These are phyloP conservation scores for Jordanella pulchra DNA, from an alignment of 2,797 vertebrate species.

Conservation along the genomic window DNA sequence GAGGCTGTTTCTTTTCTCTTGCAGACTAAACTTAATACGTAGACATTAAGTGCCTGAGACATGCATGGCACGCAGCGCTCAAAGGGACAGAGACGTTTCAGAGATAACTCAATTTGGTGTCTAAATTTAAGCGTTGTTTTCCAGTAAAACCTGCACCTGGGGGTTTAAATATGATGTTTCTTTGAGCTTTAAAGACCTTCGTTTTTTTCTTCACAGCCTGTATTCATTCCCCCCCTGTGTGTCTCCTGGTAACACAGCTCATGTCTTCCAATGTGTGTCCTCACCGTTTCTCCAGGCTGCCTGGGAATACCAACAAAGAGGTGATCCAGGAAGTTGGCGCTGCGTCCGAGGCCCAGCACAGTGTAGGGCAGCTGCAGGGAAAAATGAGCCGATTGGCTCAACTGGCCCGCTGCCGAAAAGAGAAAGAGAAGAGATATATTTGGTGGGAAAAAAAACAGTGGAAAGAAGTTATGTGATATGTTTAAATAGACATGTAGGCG, in stretches of 20 bases:
- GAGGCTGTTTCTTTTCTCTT: slow-evolving; percentile 27
- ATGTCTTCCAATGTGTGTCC: slow-evolving; percentile 15
- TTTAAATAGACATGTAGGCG: too few species aligned
- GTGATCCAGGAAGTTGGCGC: slow-evolving; percentile 97
- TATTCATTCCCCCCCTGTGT: slow-evolving; percentile 4
- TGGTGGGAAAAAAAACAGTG: not conserved
- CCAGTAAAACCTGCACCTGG: slow-evolving; percentile 1
- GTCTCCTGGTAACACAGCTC: slow-evolving; percentile 5
- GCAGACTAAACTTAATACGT: not conserved
- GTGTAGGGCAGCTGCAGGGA: slow-evolving; percentile 96
- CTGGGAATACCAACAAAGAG: slow-evolving; percentile 93
- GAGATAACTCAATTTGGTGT: slow-evolving; percentile 18
- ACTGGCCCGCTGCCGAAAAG: slow-evolving; percentile 86
- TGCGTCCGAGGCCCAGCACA: slow-evolving; percentile 92
- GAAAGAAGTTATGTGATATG: too few species aligned
- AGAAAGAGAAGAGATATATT: slow-evolving; percentile 1
- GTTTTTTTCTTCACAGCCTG: slow-evolving; percentile 3
- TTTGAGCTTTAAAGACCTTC: not conserved
- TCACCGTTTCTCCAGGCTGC: slow-evolving; percentile 85
- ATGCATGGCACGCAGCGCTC: slow-evolving; percentile 11
- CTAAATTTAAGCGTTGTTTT: not conserved
- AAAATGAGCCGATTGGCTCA: slow-evolving; percentile 94
- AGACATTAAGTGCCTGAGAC: slow-evolving; percentile 22
- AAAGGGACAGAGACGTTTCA: not conserved
- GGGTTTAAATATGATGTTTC: not conserved